Evolutionary conservation across 2,888 invertebrate species (phyloP), one percentile per base, ranked within the genome.

Genomic region (Ophion ventricosus): DNA sequence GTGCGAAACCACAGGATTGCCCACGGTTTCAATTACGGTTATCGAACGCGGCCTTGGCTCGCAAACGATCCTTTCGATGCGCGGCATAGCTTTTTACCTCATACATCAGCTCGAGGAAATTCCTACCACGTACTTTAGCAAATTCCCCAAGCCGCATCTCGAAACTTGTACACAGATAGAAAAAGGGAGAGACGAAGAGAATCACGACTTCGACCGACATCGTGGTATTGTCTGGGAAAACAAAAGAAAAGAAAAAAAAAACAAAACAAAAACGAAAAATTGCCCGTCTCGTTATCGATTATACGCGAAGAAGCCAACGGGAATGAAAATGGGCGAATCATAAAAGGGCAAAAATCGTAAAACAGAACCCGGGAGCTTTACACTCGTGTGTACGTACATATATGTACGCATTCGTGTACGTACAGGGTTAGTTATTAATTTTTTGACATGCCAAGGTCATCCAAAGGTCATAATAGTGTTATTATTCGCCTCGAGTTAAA

Each of bases 1-100:
- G 67, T 77, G 69, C 72, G 75, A 80, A 80, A 79, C 83, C 74
- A 70, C 73, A 75, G 80, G 70, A 84, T 83, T 84, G 73, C 69
- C 70, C 78, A 78, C 80, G 84, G 86, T 87, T 85, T 87, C 86
- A 87, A 86, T 87, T 85, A 87, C 87, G 81, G 74, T 69, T 82
- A 85, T 76, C 86, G 76, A 78, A 74, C 75, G 82, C 81, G 83
- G 85, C 82, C 80, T 84, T 75, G 81, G 69, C 81, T 82, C 61
- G 63, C 78, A 29, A 76, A 73, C 72, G 57, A 63, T 20, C 61
- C 14, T 57, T 56, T 20, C 56, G 49, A 49, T 49, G 14, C 26
- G 23, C 70, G 25, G 56, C 40, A 72, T 70, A 35, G 35, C 49
- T 64, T 81, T 69, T 77, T 57, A 61, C 57, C 63, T 74, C 70